These are phyloP conservation scores for Puffinus mauretanicus DNA, from an alignment of 2,113 vertebrate species.

Conservation along the genomic window DNA sequence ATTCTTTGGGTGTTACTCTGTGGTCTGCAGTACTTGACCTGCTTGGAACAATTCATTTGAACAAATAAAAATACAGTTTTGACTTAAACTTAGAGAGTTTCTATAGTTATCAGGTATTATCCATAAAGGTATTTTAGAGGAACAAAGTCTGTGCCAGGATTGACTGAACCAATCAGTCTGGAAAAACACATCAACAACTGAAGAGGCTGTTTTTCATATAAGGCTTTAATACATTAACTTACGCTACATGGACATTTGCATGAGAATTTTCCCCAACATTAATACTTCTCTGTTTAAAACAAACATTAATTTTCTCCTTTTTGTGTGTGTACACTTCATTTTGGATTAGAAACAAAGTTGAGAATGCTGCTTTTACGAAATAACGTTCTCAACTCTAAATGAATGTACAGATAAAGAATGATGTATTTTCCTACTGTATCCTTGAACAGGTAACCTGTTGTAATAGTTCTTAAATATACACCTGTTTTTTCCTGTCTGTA, in stretches of 20 bases:
- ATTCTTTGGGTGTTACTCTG: background rate
- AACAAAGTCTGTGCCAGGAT: background rate
- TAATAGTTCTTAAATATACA: background rate
- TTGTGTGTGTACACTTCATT: background rate
- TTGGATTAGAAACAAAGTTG: background rate
- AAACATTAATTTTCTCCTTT: background rate
- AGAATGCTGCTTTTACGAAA: background rate
- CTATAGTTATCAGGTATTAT: background rate
- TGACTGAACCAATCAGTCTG: background rate
- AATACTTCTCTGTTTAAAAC: background rate
- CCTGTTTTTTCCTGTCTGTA: slow-evolving; percentile 2
- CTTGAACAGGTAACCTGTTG: background rate
- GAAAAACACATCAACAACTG: background rate
- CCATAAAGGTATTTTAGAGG: background rate
- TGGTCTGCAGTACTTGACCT: background rate
- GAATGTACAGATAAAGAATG: background rate
- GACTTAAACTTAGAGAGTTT: background rate
- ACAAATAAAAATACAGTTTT: background rate
- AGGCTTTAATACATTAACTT: background rate
- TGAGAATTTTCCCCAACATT: background rate
- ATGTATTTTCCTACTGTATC: background rate
- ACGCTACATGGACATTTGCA: background rate
- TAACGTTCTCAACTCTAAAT: background rate
- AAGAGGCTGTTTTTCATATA: background rate
- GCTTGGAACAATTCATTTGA: background rate